Evolutionary conservation across 2,113 vertebrate genomes (phyloP), one percentile per base, ranked within the genome.

Genomic region (Thymallus thymallus): DNA sequence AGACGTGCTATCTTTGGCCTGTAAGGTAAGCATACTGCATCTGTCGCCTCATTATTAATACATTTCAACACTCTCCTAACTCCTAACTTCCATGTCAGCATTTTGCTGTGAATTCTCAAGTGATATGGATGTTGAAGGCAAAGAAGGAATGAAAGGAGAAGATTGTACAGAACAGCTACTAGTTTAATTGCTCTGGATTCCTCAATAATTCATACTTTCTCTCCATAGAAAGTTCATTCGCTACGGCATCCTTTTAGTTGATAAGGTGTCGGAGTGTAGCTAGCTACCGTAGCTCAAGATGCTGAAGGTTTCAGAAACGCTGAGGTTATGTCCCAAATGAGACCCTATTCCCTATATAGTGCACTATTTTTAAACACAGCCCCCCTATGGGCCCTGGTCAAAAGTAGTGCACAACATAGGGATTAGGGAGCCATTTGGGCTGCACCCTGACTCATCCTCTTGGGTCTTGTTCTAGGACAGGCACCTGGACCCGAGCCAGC

Each of bases 401-500:
- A 41, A 41, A 41, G 35, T 41, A 41, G 35, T 7, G 2, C 35
- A 41, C 35, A 10, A 41, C 35, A 10, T 41, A 41, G 9, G 35
- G 35, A 41, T 41, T 41, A 41, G 7, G 35, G 35, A 41, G 35
- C 35, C 7, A 41, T 41, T 41, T 32, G 32, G 6, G 1, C 41
- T 3, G 4, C 48, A 18, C 48, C 18, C 9, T 60, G n/a, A 60
- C 56, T 29, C 14, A 20, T 41, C 58, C 20, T 35, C 13, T 72
- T 29, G 10, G 74, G 55, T 32, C 12, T 48, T 35, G 23, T 60
- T 70, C 18, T 80, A 96, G 95, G 88, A 91, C 82, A 92, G 90
- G 55, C 93, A 94, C 16, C 63, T 95, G 87, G 95, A 96, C 46
- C 94, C 94, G 29, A 88, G 85, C 71, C 85, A 91, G 78, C 89